Base-by-base conservation (phyloP, 2,797 vertebrate genomes). In the Aulostomus chinensis region DNA sequence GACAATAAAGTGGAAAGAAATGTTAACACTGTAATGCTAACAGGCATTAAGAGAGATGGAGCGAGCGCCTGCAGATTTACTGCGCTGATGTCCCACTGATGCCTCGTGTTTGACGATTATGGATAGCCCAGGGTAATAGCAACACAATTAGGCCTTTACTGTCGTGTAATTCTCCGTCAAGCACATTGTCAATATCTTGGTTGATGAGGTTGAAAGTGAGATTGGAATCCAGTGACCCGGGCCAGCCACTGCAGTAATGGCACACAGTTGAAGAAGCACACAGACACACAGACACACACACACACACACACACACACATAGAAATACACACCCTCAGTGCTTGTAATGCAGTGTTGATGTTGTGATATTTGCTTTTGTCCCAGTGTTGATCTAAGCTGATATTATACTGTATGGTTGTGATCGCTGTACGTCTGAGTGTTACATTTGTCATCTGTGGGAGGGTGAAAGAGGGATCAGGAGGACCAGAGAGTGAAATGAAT, bases 131-230 rank as follows among this genome's bases (percentile, higher is more conserved):
- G 76, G 83, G 86, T 90, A 90, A 90, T 85, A 83, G 84, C 86
- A 68, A 72, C 28, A 63, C 89, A 90, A 91, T 91, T 91, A 90
- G 84, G 73, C 84, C 76, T 91, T 90, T 90, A 89, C 84, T 87
- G 87, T 87, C 66, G 43, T 78, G 81, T 90, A 90, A 90, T 88
- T 91, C 89, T 88, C 86, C 57, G 72, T 83, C 86, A 89, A 88
- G 85, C 85, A 81, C 85, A 73, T 86, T 87, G 88, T 90, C 86
- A 84, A 88, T 87, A 85, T 84, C 85, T 83, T 83, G 87, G 85
- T 85, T 89, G 88, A 89, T 83, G 85, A 84, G 81, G 85, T 83
- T 69, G 77, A 88, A 80, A 85, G 78, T 65, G 76, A 83, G 87
- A 85, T 83, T 86, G 84, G 83, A 85, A 85, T 84, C 83, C 63